phyloP scores from a whole-genome alignment of 2,888 invertebrate genomes.

The Sarcophaga caerulescens region DNA sequence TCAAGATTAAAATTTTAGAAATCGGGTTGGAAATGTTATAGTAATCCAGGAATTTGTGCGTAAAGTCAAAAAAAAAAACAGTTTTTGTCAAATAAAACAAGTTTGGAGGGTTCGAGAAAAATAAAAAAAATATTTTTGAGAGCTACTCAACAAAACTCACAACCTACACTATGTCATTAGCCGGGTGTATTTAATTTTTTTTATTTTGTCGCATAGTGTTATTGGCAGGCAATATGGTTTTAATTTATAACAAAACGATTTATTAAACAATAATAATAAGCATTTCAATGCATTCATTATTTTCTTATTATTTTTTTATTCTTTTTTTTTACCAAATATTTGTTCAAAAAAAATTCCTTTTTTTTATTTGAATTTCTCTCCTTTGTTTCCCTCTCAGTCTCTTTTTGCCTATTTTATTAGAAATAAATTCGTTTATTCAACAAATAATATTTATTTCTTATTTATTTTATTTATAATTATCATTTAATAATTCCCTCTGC shows the following conservation, averaged over 20 bases:
- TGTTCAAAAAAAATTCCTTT: not conserved
- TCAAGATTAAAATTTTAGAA: too few species aligned
- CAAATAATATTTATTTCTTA: slow-evolving; percentile 35
- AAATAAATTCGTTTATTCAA: slow-evolving; percentile 40
- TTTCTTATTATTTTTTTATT: too few species aligned
- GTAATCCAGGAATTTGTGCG: too few species aligned
- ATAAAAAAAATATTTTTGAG: too few species aligned
- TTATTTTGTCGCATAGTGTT: too few species aligned
- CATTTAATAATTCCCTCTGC: not conserved
- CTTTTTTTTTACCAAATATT: not conserved
- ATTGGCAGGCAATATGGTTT: slow-evolving; percentile 18
- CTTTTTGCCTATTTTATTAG: not conserved
- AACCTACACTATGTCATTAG: too few species aligned
- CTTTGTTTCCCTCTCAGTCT: not conserved
- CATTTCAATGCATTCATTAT: not conserved
- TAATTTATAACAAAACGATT: slow-evolving; percentile 1
- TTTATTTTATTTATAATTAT: not conserved
- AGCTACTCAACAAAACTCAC: too few species aligned
- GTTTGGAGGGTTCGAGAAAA: too few species aligned
- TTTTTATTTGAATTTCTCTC: not conserved
- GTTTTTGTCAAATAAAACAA: too few species aligned
- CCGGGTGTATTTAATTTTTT: too few species aligned
- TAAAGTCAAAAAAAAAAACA: too few species aligned
- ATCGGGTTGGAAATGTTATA: too few species aligned
- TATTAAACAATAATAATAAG: not conserved